phyloP scores from a whole-genome alignment of 1,140 invertebrate species.

The Calephelis nemesis region DNA sequence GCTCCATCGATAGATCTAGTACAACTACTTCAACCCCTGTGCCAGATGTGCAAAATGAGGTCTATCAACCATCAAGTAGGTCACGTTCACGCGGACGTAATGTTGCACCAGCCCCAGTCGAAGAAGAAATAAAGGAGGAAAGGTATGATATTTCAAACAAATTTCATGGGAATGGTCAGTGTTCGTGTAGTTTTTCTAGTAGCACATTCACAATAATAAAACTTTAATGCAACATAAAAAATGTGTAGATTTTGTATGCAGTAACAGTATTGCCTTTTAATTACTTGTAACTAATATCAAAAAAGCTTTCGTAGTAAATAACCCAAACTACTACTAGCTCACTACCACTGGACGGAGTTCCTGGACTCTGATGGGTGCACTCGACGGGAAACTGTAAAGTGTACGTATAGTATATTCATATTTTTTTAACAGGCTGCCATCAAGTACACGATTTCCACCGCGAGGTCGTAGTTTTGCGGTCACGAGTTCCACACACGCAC shows the following conservation, averaged over 20 bases:
- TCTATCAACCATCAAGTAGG: slow-evolving; percentile 80
- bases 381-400: slow-evolving; percentile 34
- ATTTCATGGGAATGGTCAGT: not conserved
- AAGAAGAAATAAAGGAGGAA: slow-evolving; percentile 78
- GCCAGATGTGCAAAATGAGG: slow-evolving; percentile 83
- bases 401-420: slow-evolving; percentile 38
- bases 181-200: not conserved
- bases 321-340: slow-evolving; percentile 6
- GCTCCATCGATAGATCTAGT: slow-evolving; percentile 82
- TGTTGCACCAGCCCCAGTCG: slow-evolving; percentile 72
- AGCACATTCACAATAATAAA: not conserved
- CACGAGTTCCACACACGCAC: slow-evolving; percentile 54
- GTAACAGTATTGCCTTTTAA: not conserved
- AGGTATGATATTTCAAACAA: slow-evolving; percentile 52
- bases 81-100: slow-evolving; percentile 81
- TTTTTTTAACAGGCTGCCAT: slow-evolving; percentile 81
- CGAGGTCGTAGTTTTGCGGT: slow-evolving; percentile 81
- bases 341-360: slow-evolving; percentile 25
- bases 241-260: not conserved
- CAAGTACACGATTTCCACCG: slow-evolving; percentile 89
- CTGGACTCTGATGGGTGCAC: slow-evolving; percentile 33
- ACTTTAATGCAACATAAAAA: not conserved
- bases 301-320: slow-evolving; percentile 13
- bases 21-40: slow-evolving; percentile 63
- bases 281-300: slow-evolving; percentile 1